Conservation (phyloP, 1,140 invertebrate genomes). For the Triops cancriformis region DNA sequence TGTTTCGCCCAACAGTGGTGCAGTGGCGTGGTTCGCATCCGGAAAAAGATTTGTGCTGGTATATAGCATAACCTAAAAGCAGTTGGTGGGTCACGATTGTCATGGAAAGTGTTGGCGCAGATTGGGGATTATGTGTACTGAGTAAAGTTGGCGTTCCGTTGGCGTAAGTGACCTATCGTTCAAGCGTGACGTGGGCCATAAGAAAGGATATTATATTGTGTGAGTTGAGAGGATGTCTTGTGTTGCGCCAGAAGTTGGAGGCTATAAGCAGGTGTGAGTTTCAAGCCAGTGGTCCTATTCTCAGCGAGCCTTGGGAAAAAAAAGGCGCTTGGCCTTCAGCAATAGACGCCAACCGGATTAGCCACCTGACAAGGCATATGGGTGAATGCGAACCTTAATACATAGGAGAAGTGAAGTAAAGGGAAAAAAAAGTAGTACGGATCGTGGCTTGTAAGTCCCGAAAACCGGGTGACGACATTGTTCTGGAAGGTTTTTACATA, state of each 20-base stretch:
- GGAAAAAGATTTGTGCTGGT: too few relatives aligned
- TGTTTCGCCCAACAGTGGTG: too few relatives aligned
- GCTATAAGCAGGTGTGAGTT: neutral
- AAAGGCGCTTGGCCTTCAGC: neutral
- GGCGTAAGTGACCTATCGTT: neutral
- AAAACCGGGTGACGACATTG: neutral
- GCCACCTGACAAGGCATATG: slow-evolving; percentile 1
- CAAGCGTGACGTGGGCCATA: neutral
- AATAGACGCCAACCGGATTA: slow-evolving; percentile 3
- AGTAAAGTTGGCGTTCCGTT: neutral
- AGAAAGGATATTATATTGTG: neutral
- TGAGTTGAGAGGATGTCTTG: neutral
- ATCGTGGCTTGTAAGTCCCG: neutral
- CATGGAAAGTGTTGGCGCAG: neutral
- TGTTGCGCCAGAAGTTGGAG: neutral
- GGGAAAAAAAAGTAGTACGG: neutral
- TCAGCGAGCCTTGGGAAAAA: neutral
- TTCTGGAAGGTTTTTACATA: neutral
- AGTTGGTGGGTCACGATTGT: neutral
- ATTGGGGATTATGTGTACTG: neutral
- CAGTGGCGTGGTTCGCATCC: too few relatives aligned
- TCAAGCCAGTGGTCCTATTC: neutral
- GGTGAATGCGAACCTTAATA: neutral
- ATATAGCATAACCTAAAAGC: neutral
- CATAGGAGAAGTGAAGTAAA: neutral